Evolutionary conservation across 92 coral and sea anemone genomes (phyloP).

Genomic region (Palythoa grandis): DNA sequence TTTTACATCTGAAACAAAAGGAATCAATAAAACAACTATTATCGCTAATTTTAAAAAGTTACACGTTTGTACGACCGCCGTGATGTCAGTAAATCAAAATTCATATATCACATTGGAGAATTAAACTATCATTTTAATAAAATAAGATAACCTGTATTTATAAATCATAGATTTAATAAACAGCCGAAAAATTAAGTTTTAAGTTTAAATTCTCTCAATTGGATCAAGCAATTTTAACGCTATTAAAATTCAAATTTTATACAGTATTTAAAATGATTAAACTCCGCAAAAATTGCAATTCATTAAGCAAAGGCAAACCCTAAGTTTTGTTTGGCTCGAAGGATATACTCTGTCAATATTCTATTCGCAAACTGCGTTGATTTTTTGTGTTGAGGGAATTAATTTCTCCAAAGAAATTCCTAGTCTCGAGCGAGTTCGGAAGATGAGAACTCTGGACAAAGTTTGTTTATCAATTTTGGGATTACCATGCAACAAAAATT

Average conservation of each 20-base stretch:
- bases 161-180: neutral
- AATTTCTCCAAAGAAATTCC: neutral
- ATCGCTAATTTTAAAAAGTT: neutral
- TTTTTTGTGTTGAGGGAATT: neutral
- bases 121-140: too few relatives aligned
- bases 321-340: too few relatives aligned
- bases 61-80: neutral
- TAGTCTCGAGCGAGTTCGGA: neutral
- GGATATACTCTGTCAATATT: too few relatives aligned
- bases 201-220: neutral
- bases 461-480: slow-evolving; percentile 15
- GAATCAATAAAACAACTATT: neutral
- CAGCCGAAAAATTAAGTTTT: neutral
- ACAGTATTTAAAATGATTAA: neutral
- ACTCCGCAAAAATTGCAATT: neutral
- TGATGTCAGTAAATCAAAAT: too few relatives aligned
- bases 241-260: neutral
- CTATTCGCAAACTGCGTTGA: too few relatives aligned
- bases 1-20: neutral
- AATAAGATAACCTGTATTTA: too few relatives aligned
- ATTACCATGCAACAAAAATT: slow-evolving; percentile 37
- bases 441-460: neutral
- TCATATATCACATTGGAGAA: too few relatives aligned
- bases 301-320: neutral
- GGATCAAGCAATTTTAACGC: neutral